Percentiles rank a stretch among this genome's conserved stretches.
Evolutionary conservation across 2,888 invertebrate genomes (phyloP).

Genomic region (Podabrus alpinus): DNA sequence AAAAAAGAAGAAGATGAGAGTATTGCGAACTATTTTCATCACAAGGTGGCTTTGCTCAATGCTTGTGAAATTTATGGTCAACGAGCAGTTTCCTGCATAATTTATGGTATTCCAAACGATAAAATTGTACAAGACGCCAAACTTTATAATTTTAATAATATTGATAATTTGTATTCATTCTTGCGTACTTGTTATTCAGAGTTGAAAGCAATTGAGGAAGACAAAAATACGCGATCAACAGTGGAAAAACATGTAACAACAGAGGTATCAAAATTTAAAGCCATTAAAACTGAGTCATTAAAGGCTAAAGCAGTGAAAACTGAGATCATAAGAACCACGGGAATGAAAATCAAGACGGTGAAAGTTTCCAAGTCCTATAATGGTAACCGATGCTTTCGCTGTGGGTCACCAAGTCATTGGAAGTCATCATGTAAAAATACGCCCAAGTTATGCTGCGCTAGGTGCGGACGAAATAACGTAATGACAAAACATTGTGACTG

Average conservation of each 20-base stretch:
- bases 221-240: background rate
- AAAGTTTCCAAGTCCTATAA: background rate
- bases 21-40: slow-evolving; percentile 38
- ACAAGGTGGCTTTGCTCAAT: slow-evolving; percentile 38
- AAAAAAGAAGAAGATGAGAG: slow-evolving; percentile 34
- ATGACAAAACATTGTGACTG: background rate
- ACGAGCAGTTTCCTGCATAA: slow-evolving; percentile 41
- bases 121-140: slow-evolving; percentile 2
- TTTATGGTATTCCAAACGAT: slow-evolving; percentile 33
- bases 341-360: background rate
- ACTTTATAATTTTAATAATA: slow-evolving; percentile 15
- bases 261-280: background rate
- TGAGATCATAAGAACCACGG: background rate
- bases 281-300: background rate
- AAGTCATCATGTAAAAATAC: background rate
- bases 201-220: no score
- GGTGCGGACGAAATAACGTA: background rate
- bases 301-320: background rate
- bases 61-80: slow-evolving; percentile 36
- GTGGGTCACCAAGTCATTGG: background rate
- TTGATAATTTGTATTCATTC: slow-evolving; percentile 18
- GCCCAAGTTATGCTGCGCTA: background rate
- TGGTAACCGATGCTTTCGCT: background rate
- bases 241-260: background rate
- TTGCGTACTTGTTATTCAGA: slow-evolving; percentile 5